Evolutionary conservation across 2,888 invertebrate genomes (phyloP), one percentile per base, ranked within the genome.

Genomic region (Latheticus oryzae): DNA sequence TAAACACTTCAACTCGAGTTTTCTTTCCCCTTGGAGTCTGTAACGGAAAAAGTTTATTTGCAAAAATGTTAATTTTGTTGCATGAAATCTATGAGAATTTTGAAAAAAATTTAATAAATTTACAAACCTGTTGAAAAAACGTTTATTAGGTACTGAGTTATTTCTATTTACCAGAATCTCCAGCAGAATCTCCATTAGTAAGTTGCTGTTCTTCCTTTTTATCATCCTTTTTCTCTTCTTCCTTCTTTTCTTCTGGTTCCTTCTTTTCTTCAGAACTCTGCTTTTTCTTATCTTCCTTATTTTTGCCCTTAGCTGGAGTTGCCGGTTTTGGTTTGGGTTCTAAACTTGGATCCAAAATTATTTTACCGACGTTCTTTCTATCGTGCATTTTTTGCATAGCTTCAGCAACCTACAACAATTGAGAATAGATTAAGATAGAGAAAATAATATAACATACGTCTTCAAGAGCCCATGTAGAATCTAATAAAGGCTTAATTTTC

Each of bases 321-420:
- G 88, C 88, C 23, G 90, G 89, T 76, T 90, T 90, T 16, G 90
- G 90, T 71, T 90, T 90, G 1, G 90, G 90, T 76, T 89, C 89
- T 76, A 89, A 76, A 28, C 87, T 86, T 13, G 93, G 92, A 75
- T 93, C 92, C 62, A 95, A 80, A 32, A 94, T 85, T 33, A 95
- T 85, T 79, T 94, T 94, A 51, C 95, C 95, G 70, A 94, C 86
- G 79, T 95, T 94, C 80, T 92, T 93, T 72, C 93, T 87, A 73
- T 93, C 93, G 79, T 93, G 93, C 88, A 95, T 90, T 79, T 91
- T 93, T 79, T 92, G 92, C 93, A 95, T 93, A 3, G 92, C 94
- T 72, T 94, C 93, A 15, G 87, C 87, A 8, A 93, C 89, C 90
- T 91, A 70, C 16, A 69, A n/a, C n/a, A n/a, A n/a, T n/a, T n/a